phyloP scores from a whole-genome alignment of 92 coral and sea anemone species.

The Siderastrea radians region DNA sequence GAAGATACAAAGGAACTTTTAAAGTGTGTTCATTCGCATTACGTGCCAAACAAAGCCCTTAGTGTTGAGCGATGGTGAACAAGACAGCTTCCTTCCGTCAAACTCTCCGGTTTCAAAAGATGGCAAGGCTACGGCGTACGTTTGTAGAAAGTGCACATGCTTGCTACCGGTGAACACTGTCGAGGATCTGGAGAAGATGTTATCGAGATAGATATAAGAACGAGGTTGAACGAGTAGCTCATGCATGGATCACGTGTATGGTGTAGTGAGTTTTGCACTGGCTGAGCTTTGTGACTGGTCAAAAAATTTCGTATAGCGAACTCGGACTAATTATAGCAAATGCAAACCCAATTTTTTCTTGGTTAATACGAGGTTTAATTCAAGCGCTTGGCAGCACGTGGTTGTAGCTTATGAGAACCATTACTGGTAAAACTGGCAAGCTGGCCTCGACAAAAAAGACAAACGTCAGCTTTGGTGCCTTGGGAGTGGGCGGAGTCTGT shows the following conservation, averaged over 20 bases:
- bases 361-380: too few relatives aligned
- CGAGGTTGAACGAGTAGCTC: background rate
- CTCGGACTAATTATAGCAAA: background rate
- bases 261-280: background rate
- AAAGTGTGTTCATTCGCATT: slow-evolving; percentile 81
- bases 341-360: too few relatives aligned
- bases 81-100: slow-evolving; percentile 84
- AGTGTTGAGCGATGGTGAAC: slow-evolving; percentile 81
- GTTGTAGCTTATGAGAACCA: too few relatives aligned
- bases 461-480: too few relatives aligned
- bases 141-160: slow-evolving; percentile 91
- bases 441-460: too few relatives aligned
- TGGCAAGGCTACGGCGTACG: slow-evolving; percentile 93
- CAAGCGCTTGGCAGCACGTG: too few relatives aligned
- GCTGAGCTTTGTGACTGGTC: background rate
- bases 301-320: background rate
- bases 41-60: slow-evolving; percentile 90
- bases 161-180: slow-evolving; percentile 87
- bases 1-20: slow-evolving; percentile 90
- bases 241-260: background rate
- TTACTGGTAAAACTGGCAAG: too few relatives aligned
- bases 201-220: slow-evolving; percentile 41
- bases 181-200: slow-evolving; percentile 76
- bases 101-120: slow-evolving; percentile 86
- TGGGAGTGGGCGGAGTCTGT: too few relatives aligned